These are phyloP conservation scores for Denticeps clupeoides DNA, from an alignment of 2,797 vertebrate genomes.

Conservation along the genomic window DNA sequence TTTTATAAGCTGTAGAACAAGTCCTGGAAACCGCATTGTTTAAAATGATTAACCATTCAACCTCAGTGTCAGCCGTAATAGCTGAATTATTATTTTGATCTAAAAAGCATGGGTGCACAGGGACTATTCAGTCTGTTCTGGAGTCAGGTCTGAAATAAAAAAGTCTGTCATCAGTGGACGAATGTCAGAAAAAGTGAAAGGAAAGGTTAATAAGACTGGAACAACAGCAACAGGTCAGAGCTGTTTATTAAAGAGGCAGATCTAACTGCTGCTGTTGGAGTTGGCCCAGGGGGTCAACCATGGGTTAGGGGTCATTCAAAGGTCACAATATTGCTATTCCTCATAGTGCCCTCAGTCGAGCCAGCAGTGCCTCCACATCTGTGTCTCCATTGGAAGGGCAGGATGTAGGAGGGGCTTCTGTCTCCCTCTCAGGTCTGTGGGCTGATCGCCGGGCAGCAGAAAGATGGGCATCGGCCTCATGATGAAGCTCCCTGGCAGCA, in stretches of 20 bases:
- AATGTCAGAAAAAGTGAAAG: constrained; percentile 20
- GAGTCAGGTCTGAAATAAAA: constrained; percentile 9
- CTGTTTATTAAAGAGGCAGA: too few relatives aligned
- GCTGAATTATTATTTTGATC: constrained; percentile 9
- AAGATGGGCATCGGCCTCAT: constrained; percentile 60
- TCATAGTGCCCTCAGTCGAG: constrained; percentile 81
- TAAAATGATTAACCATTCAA: too few relatives aligned
- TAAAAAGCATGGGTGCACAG: constrained; percentile 1
- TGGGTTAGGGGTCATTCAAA: too few relatives aligned
- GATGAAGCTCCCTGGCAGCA: constrained; percentile 68
- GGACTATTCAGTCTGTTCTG: constrained; percentile 1
- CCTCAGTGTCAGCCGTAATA: constrained; percentile 6
- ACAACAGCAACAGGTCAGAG: too few relatives aligned
- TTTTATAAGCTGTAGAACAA: too few relatives aligned
- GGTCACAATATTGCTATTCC: too few relatives aligned
- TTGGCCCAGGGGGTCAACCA: too few relatives aligned
- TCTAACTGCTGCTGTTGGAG: too few relatives aligned
- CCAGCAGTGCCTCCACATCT: constrained; percentile 87
- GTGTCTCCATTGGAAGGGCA: constrained; percentile 63
- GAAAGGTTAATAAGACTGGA: constrained; percentile 34
- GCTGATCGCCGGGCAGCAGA: constrained; percentile 52
- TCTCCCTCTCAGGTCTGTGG: constrained; percentile 12
- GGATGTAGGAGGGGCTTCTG: constrained; percentile 38
- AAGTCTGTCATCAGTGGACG: constrained; percentile 14
- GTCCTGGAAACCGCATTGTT: too few relatives aligned